A percentile compares a stretch with the other conserved stretches of the same genome.
Evolutionary conservation across 2,888 invertebrate species (phyloP).

Genomic region (Brachynemurus nebulosus): DNA sequence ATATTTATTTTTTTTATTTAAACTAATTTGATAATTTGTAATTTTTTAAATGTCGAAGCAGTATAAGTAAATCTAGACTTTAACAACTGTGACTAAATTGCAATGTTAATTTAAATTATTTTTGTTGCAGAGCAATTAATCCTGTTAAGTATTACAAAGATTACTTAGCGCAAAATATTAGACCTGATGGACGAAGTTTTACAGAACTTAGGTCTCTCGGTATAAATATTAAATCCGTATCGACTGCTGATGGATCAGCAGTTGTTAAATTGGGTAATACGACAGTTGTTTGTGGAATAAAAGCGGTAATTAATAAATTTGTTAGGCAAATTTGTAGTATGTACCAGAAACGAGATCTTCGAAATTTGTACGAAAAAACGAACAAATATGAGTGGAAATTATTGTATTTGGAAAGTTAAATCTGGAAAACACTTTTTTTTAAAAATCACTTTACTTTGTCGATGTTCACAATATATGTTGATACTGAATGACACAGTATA

Average conservation of each 20-base stretch:
- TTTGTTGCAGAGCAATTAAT: constrained; percentile 48
- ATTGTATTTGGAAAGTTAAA: too few species aligned
- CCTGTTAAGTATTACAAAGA: constrained; percentile 64
- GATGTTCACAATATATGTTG: too few species aligned
- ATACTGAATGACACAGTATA: too few species aligned
- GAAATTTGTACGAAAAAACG: too few species aligned
- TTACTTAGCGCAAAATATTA: constrained; percentile 49
- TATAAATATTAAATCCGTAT: constrained; percentile 46
- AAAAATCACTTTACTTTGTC: neutral
- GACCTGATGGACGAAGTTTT: constrained; percentile 68
- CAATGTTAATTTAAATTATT: neutral
- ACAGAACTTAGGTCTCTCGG: constrained; percentile 52
- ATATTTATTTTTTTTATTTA: too few species aligned
- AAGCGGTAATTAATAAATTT: too few species aligned
- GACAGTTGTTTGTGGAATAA: constrained; percentile 70
- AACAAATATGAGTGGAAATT: too few species aligned
- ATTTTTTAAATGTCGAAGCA: constrained; percentile 26
- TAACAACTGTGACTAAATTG: neutral
- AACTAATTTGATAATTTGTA: too few species aligned
- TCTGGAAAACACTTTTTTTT: neutral
- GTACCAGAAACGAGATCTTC: too few species aligned
- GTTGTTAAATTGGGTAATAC: constrained; percentile 71
- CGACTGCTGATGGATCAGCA: constrained; percentile 59
- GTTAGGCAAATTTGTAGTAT: constrained; percentile 20
- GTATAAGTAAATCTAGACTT: constrained; percentile 25